phyloP scores from a whole-genome alignment of 2,888 invertebrate genomes.

The Stenodema calcarata region DNA sequence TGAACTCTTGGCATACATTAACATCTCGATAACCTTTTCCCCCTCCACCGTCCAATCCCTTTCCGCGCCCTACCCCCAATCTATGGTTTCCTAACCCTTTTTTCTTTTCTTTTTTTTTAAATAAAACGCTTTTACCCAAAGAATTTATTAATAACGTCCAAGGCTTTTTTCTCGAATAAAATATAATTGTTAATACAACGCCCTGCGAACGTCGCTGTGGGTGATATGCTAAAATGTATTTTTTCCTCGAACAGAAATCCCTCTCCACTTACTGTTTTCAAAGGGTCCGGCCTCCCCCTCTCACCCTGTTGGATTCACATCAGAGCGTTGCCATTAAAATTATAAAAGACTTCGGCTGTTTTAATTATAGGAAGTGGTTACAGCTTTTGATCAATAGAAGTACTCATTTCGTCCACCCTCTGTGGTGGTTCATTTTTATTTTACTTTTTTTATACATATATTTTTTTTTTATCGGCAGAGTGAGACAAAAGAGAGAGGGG shows the following conservation, averaged over 20 bases:
- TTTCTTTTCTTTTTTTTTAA: background rate
- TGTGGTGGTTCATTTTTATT: background rate
- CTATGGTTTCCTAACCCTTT: background rate
- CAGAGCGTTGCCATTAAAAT: constrained; percentile 48
- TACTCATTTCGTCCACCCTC: constrained; percentile 51
- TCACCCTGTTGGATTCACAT: constrained; percentile 44
- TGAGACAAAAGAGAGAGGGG: background rate
- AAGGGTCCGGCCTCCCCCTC: constrained; percentile 35
- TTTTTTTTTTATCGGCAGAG: background rate
- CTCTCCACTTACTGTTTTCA: background rate
- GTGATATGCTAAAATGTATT: constrained; percentile 38
- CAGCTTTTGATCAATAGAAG: constrained; percentile 52
- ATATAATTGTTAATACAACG: constrained; percentile 48
- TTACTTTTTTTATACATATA: no score
- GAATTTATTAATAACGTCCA: constrained; percentile 48
- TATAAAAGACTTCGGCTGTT: constrained; percentile 48
- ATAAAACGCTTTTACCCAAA: background rate
- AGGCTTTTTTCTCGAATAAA: constrained; percentile 32
- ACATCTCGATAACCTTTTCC: constrained; percentile 45
- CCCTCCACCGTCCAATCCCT: constrained; percentile 14
- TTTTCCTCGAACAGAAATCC: constrained; percentile 8
- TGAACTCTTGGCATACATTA: constrained; percentile 51
- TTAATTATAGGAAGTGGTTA: constrained; percentile 54
- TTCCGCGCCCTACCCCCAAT: background rate
- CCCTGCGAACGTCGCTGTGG: background rate